These are phyloP conservation scores for Megamerina dolium DNA, from an alignment of 2,888 invertebrate species.

Conservation along the genomic window DNA sequence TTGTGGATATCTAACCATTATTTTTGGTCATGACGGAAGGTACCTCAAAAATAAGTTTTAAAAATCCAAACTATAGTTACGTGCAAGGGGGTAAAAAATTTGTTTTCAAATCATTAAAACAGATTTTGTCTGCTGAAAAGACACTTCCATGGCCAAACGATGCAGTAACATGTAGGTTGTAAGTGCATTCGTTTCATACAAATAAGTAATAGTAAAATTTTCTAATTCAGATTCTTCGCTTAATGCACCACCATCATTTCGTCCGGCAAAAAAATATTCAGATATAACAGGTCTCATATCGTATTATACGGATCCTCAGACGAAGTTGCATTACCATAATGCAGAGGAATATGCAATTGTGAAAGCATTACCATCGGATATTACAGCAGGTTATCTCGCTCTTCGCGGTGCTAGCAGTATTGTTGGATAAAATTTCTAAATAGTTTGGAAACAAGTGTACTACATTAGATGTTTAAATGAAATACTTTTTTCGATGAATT, in stretches of 20 bases:
- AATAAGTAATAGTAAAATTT: not conserved
- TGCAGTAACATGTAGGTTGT: slow-evolving; percentile 57
- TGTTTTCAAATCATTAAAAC: slow-evolving; percentile 83
- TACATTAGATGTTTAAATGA: too few species aligned
- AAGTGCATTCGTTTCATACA: not conserved
- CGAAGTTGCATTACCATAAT: slow-evolving; percentile 77
- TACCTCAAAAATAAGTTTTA: slow-evolving; percentile 24
- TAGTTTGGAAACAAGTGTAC: not conserved
- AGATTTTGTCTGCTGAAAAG: slow-evolving; percentile 77
- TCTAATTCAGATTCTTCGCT: slow-evolving; percentile 68
- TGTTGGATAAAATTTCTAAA: slow-evolving; percentile 16
- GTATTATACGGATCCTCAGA: slow-evolving; percentile 86
- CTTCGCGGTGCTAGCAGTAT: slow-evolving; percentile 58
- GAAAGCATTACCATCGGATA: slow-evolving; percentile 81
- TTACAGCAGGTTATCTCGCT: slow-evolving; percentile 82
- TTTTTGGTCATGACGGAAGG: slow-evolving; percentile 8
- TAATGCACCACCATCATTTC: slow-evolving; percentile 86
- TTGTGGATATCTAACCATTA: too few species aligned
- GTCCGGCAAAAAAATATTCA: slow-evolving; percentile 88
- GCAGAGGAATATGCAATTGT: slow-evolving; percentile 84
- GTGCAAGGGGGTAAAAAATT: slow-evolving; percentile 59
- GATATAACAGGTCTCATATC: slow-evolving; percentile 85
- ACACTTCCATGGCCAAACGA: slow-evolving; percentile 71
- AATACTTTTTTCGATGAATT: too few species aligned
- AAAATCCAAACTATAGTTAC: slow-evolving; percentile 33